Base-by-base conservation (phyloP, 2,113 vertebrate species). In the Phaethornis superciliosus region DNA sequence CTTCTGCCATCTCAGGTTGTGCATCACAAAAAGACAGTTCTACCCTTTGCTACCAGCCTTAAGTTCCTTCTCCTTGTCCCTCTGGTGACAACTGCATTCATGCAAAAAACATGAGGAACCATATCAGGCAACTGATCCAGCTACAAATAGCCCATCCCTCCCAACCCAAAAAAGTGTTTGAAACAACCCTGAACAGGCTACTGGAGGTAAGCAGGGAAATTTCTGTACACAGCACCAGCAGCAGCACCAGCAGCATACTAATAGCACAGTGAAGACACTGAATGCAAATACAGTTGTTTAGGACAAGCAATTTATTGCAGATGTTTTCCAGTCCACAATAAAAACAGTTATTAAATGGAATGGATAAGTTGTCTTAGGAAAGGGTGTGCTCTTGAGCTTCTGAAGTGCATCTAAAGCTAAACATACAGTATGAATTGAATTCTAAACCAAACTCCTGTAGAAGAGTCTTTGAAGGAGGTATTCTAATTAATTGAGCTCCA, bases 401-500 rank as follows among this genome's bases (percentile, higher is more conserved):
- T 77, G 42, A 87, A 81, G 56, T 44, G 42, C 26, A 52, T 52
- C 21, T 75, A 58, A 56, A 96, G 78, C 47, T 55, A 78, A 94
- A 83, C 49, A 69, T 35, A 62, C 5, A 72, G 49, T 49, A 69
- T 11, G 35, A 91, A 90, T 51, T 81, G 42, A 87, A 91, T 68
- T 64, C 78, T 47, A 47, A 80, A 65, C 35, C 28, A 56, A 74
- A 93, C 42, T 85, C 69, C 49, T 84, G 74, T 35, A 90, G 49
- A 92, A 92, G 16, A 85, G 81, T 67, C 83, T 89, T 21, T 15
- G 82, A 91, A 89, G 62, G 21, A 87, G 37, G 87, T 30, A 70
- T 89, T 70, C 56, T 94, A 96, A 94, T 63, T 96, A 94, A 95
- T 81, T 74, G 49, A 79, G 63, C 72, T 94, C 55, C 67, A 89